These are phyloP conservation scores for Stenopsyche tienmushanensis DNA, from an alignment of 1,140 invertebrate genomes.

Conservation along the genomic window DNA sequence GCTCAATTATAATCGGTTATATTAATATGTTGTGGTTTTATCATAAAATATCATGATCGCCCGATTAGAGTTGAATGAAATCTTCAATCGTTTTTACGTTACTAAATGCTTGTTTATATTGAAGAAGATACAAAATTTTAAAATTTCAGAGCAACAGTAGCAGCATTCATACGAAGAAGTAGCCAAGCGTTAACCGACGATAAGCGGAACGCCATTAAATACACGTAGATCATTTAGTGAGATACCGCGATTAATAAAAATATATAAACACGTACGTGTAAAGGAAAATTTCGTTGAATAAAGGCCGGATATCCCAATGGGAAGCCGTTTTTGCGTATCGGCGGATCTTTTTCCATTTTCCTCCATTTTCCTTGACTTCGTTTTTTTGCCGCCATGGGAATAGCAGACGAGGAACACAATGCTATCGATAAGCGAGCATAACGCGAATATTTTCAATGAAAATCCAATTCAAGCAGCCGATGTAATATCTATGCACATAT, in stretches of 20 bases:
- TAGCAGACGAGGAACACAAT: constrained; percentile 1
- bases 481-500: no score
- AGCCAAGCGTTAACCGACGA: neutral
- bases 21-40: no score
- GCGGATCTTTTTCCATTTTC: constrained; percentile 17
- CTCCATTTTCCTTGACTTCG: constrained; percentile 11
- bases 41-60: no score
- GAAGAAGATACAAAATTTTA: no score
- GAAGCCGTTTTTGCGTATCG: constrained; percentile 11
- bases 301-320: constrained; percentile 24
- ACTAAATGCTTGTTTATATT: no score
- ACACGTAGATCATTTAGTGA: neutral
- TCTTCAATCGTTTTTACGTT: no score
- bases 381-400: constrained; percentile 7
- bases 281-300: neutral
- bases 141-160: no score
- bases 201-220: neutral
- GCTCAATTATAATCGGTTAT: no score
- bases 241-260: neutral
- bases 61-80: no score
- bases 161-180: neutral
- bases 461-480: no score
- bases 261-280: neutral
- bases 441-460: neutral
- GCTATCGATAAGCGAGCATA: neutral